Conservation (phyloP, 2,113 vertebrate genomes). For the Tragelaphus strepsiceros region DNA sequence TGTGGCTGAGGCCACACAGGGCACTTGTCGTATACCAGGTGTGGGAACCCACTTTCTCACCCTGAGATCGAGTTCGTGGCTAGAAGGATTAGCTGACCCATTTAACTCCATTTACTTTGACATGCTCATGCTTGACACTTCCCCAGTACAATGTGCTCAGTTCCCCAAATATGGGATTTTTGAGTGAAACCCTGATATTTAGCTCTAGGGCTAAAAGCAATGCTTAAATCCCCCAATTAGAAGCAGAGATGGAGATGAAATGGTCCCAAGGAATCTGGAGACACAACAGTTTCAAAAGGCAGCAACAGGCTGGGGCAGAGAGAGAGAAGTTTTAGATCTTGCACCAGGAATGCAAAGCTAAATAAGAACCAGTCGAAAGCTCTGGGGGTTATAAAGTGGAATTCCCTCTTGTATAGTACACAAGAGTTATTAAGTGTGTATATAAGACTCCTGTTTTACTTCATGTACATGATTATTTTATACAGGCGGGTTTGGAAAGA, state of each 20-base stretch:
- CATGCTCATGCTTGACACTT: neutral
- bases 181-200: conserved; percentile 52
- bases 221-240: conserved; percentile 25
- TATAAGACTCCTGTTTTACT: conserved; percentile 85
- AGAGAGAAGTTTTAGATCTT: conserved; percentile 78
- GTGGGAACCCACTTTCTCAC: neutral
- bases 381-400: conserved; percentile 82
- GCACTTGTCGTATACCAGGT: neutral
- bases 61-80: neutral
- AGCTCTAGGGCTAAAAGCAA: conserved; percentile 54
- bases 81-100: neutral
- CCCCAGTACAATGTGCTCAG: neutral
- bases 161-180: conserved; percentile 57
- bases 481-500: conserved; percentile 85
- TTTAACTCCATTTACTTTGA: neutral
- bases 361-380: conserved; percentile 83
- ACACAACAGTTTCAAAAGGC: conserved; percentile 64
- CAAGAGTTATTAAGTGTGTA: conserved; percentile 87
- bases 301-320: conserved; percentile 60
- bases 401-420: conserved; percentile 83
- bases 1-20: neutral
- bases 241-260: conserved; percentile 56
- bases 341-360: conserved; percentile 77
- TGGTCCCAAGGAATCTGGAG: conserved; percentile 32
- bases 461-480: conserved; percentile 87